phyloP scores from a whole-genome alignment of 2,888 invertebrate species.

The Drosophila quinaria region DNA sequence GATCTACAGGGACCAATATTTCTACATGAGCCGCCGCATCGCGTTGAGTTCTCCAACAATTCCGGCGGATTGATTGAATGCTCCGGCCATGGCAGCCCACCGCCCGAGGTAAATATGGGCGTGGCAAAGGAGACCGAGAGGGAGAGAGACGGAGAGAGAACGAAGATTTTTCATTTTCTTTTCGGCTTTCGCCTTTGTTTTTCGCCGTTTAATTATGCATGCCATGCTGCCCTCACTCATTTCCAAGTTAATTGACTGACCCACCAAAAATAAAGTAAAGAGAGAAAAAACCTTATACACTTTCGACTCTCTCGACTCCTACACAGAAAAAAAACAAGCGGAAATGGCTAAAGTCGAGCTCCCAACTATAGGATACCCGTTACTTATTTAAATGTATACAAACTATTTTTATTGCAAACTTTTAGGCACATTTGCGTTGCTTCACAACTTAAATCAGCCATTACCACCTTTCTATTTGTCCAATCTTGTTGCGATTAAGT shows the following conservation, averaged over 20 bases:
- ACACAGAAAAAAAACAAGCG: too few species aligned
- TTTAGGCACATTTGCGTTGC: too few species aligned
- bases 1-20: conserved; percentile 91
- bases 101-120: conserved; percentile 87
- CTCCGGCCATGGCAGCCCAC: conserved; percentile 89
- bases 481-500: too few species aligned
- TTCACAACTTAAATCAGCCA: too few species aligned
- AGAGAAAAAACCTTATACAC: conserved; percentile 18
- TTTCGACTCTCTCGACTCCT: too few species aligned
- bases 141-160: not conserved
- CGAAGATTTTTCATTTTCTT: conserved; percentile 1
- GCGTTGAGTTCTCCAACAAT: conserved; percentile 92
- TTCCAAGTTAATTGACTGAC: conserved; percentile 76
- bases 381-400: too few species aligned
- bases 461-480: too few species aligned
- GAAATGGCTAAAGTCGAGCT: too few species aligned
- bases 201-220: conserved; percentile 78
- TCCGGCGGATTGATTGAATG: conserved; percentile 91
- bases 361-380: too few species aligned
- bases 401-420: too few species aligned
- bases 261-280: conserved; percentile 7
- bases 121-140: conserved; percentile 3
- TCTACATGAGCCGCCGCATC: conserved; percentile 90
- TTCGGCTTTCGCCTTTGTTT: conserved; percentile 14
- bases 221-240: conserved; percentile 53